These are phyloP conservation scores for Diplodus puntazzo DNA, from an alignment of 2,797 vertebrate species.

Conservation along the genomic window DNA sequence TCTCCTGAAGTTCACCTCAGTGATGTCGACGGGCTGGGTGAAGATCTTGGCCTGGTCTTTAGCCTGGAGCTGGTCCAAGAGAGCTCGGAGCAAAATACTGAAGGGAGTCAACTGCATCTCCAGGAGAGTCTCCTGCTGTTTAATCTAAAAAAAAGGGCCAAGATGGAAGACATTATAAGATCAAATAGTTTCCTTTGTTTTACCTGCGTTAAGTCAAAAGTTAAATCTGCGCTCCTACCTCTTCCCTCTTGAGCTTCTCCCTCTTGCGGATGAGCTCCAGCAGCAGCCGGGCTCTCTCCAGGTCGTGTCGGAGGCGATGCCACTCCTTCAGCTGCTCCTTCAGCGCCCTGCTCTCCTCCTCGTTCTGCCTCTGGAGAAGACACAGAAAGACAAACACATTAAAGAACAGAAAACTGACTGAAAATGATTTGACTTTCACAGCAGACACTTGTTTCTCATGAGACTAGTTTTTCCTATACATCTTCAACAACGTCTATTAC, in stretches of 20 bases:
- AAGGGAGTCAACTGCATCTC: constrained; percentile 96
- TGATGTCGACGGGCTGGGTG: constrained; percentile 93
- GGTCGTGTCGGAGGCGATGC: constrained; percentile 96
- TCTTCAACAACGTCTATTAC: not conserved
- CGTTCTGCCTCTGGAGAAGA: constrained; percentile 88
- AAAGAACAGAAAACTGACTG: not conserved
- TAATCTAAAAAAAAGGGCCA: constrained; percentile 84
- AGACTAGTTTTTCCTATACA: not conserved
- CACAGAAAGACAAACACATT: not conserved
- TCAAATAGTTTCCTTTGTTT: not conserved
- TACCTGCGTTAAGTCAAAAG: not conserved
- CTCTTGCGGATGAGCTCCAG: constrained; percentile 97
- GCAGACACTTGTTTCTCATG: not conserved
- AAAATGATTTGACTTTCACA: not conserved
- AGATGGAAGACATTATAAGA: not conserved
- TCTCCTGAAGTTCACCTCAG: constrained; percentile 86
- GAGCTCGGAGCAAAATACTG: constrained; percentile 90
- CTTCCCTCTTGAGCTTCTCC: constrained; percentile 98
- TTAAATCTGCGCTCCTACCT: constrained; percentile 82
- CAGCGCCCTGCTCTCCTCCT: constrained; percentile 93
- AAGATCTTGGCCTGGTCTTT: constrained; percentile 97
- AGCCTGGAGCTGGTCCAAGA: constrained; percentile 94
- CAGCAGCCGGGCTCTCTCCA: constrained; percentile 94
- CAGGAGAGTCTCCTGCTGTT: constrained; percentile 92
- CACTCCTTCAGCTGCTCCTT: constrained; percentile 97